Evolutionary conservation across 2,888 invertebrate genomes (phyloP), one percentile per base, ranked within the genome.

Genomic region (Anagyrus pseudococci): DNA sequence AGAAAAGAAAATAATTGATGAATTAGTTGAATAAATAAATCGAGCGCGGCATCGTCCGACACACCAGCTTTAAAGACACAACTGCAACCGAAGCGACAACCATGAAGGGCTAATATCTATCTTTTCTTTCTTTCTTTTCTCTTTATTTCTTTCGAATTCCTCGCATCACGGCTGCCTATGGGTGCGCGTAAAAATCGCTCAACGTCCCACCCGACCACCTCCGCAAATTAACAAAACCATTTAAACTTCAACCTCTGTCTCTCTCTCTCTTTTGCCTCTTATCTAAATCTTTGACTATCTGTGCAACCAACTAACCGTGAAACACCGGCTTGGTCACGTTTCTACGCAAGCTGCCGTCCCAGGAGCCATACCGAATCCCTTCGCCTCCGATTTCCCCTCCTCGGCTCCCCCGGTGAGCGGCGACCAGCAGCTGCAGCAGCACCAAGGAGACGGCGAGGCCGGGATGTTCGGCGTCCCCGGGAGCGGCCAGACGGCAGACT

Each of bases 371-470:
- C 85, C 86, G 71, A 88, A 88, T 83, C 88, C 88, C 65, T 88
- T 88, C 82, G 86, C 85, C 85, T 85, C 86, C 77, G 86, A 85
- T 83, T 72, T 79, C 81, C 70, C 82, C 68, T 82, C 83, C 68
- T 73, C 66, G 67, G 69, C 58, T 49, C 56, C 67, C 62, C 43
- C 43, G 17, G 43, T 2, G 7, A 43, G 17, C 19, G 25, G 52
- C 20, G 57, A 20, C 56, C 50, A 58, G 20, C 57, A 62, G 17
- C 50, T 52, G 19, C 60, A 60, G 23, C 41, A 40, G 6, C 15
- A 15, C 47, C 72, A 77, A 17, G 74, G 33, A 2, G 33, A 37
- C 15, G n/a, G 25, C 47, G 20, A 23, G n/a, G 22, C 10, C 25
- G n/a, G 20, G 13, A 8, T 25, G 2, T 8, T 15, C 43, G 17